phyloP scores from a whole-genome alignment of 2,797 vertebrate species.

The Margarornis squamiger region DNA sequence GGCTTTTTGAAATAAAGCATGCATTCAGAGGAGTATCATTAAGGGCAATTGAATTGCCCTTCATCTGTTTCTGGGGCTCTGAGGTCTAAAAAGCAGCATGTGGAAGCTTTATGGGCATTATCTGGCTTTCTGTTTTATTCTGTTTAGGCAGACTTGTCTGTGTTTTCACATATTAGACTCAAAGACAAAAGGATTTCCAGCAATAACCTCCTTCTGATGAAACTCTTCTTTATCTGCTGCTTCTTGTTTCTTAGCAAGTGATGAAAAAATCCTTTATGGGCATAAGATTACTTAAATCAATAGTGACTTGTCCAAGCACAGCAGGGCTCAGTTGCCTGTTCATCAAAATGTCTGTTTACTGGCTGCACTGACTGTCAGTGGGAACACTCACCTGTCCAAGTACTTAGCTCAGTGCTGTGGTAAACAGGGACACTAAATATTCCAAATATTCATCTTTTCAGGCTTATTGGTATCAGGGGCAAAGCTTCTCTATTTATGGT shows the following conservation, averaged over 20 bases:
- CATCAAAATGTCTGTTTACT: background rate
- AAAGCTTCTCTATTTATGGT: background rate
- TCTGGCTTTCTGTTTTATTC: background rate
- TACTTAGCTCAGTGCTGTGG: background rate
- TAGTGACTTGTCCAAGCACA: background rate
- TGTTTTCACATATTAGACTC: background rate
- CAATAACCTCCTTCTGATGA: background rate
- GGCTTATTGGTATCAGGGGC: background rate
- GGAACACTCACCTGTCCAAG: background rate
- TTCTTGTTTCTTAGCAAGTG: background rate
- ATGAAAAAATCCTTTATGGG: background rate
- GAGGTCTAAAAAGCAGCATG: background rate
- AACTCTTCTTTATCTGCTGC: background rate
- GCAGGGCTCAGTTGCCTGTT: background rate
- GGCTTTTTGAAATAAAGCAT: conserved; percentile 26
- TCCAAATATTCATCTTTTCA: background rate
- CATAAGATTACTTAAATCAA: conserved; percentile 12
- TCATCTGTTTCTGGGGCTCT: conserved; percentile 26
- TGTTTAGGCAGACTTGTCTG: background rate
- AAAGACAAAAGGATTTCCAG: conserved; percentile 32
- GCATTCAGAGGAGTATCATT: conserved; percentile 7
- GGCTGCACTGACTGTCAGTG: background rate
- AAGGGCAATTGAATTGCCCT: conserved; percentile 46
- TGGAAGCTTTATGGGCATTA: conserved; percentile 42
- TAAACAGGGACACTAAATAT: background rate